Conservation (phyloP, 2,797 vertebrate species). For the Gallinago nigripennis region DNA sequence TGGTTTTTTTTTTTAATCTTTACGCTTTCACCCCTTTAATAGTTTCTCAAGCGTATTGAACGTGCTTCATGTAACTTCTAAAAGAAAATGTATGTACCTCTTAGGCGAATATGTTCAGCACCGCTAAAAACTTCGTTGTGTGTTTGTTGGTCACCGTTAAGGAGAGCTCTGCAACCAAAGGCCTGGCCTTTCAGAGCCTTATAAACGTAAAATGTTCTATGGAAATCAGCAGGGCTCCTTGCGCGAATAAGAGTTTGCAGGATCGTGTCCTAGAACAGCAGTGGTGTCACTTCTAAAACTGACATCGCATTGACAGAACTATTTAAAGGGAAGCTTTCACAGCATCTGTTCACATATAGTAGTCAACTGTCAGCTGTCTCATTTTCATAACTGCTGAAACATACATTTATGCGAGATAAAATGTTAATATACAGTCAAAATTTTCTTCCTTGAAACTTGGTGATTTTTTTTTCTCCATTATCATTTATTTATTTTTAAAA, state of each 20-base stretch:
- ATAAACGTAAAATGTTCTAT: neutral
- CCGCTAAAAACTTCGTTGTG: neutral
- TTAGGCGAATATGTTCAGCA: neutral
- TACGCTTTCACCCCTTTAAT: rapidly evolving
- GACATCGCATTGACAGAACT: conserved; percentile 46
- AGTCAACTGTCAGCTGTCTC: conserved; percentile 55
- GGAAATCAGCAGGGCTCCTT: neutral
- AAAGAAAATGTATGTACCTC: neutral
- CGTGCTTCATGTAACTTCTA: neutral
- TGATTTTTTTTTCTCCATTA: no score
- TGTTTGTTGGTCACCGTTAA: neutral
- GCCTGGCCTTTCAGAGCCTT: neutral
- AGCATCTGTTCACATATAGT: conserved; percentile 52
- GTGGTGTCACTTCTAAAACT: conserved; percentile 26
- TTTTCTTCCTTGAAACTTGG: neutral
- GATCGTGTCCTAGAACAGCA: conserved; percentile 6
- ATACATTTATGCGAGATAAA: neutral
- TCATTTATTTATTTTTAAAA: neutral
- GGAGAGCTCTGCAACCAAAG: neutral
- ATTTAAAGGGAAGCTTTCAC: conserved; percentile 35
- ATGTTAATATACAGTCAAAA: neutral
- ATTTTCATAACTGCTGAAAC: conserved; percentile 61
- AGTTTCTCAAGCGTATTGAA: neutral
- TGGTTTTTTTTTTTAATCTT: neutral
- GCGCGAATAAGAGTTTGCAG: neutral